Percentiles rank a stretch among this genome's conserved stretches.
These are phyloP conservation scores for Neoaliturus tenellus DNA, from an alignment of 2,888 invertebrate genomes.

Conservation along the genomic window DNA sequence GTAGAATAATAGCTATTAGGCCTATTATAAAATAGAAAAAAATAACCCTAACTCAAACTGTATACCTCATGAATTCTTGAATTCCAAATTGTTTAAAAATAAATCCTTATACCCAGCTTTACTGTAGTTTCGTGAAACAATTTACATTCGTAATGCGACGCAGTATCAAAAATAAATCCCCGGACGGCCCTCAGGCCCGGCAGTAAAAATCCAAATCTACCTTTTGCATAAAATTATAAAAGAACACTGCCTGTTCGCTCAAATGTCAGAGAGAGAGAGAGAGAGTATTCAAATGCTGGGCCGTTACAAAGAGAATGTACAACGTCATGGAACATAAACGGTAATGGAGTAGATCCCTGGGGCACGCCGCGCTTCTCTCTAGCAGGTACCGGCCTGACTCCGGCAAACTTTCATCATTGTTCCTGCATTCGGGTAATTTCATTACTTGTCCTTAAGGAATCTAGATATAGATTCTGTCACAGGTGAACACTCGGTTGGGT, in stretches of 20 bases:
- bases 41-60: no score
- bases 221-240: constrained; percentile 34
- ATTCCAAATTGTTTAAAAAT: no score
- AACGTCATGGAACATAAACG: constrained; percentile 49
- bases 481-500: no score
- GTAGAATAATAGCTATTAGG: no score
- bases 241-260: constrained; percentile 19
- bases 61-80: no score
- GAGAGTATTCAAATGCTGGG: constrained; percentile 38
- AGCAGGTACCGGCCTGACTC: not conserved
- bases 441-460: constrained; percentile 9
- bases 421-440: constrained; percentile 20
- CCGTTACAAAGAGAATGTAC: constrained; percentile 50
- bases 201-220: constrained; percentile 31
- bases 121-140: not conserved
- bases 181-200: not conserved
- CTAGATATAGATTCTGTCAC: no score
- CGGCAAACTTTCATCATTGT: constrained; percentile 23
- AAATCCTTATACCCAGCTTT: no score
- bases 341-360: constrained; percentile 43
- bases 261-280: constrained; percentile 32
- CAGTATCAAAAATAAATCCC: constrained; percentile 37
- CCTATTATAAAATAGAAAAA: no score
- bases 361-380: not conserved
- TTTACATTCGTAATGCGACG: not conserved